Conservation (phyloP, 2,113 vertebrate species). For the Andinoacara biseriatus region DNA sequence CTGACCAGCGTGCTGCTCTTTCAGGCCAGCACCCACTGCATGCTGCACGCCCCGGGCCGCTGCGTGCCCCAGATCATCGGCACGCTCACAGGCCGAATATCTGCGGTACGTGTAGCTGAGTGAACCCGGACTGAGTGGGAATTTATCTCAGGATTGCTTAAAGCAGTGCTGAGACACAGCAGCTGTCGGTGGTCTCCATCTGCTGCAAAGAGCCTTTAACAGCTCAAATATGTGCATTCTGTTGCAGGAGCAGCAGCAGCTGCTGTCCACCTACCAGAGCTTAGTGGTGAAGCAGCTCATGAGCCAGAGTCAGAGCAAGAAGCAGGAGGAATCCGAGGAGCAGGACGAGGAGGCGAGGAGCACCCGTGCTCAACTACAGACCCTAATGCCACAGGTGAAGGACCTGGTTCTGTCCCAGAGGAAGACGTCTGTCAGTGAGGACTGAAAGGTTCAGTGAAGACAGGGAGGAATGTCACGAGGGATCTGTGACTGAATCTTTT, state of each 20-base stretch:
- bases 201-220: background rate
- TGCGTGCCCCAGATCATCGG: conserved; percentile 93
- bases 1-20: conserved; percentile 92
- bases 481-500: background rate
- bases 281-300: conserved; percentile 94
- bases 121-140: background rate
- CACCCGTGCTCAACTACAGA: conserved; percentile 84
- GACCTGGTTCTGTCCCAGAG: conserved; percentile 87
- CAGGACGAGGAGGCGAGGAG: conserved; percentile 72
- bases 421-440: conserved; percentile 86
- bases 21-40: conserved; percentile 88
- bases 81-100: conserved; percentile 85
- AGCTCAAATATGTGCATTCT: conserved; percentile 15
- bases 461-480: background rate
- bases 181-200: conserved; percentile 15
- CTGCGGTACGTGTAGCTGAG: conserved; percentile 80
- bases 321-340: conserved; percentile 72
- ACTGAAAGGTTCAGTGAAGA: conserved; percentile 66
- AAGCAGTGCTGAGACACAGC: background rate
- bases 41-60: conserved; percentile 95
- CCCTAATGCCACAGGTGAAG: conserved; percentile 85
- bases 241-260: conserved; percentile 88
- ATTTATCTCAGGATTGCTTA: background rate
- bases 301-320: conserved; percentile 83
- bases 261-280: conserved; percentile 87